phyloP scores from a whole-genome alignment of 2,113 vertebrate genomes.

The Cavia porcellus region DNA sequence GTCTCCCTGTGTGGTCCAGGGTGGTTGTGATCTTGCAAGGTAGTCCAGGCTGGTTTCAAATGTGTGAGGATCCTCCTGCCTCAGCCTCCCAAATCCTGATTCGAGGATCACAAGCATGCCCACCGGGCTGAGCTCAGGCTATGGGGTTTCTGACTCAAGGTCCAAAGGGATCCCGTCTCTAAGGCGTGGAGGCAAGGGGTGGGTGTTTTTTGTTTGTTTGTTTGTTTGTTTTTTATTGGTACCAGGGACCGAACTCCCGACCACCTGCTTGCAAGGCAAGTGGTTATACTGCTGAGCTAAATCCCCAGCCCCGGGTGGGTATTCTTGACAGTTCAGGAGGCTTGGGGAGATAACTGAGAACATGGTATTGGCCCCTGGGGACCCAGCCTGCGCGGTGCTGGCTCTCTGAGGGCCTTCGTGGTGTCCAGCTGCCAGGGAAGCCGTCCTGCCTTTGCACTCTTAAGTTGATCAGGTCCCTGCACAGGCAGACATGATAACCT shows the following conservation, averaged over 20 bases:
- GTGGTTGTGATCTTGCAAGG: neutral
- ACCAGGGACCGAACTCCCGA: too few species aligned
- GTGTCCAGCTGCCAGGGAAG: neutral
- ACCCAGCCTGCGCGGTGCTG: neutral
- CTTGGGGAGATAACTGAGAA: neutral
- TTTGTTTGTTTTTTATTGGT: too few species aligned
- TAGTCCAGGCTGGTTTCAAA: neutral
- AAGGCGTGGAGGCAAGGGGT: neutral
- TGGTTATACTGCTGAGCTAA: too few species aligned
- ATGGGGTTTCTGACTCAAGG: neutral
- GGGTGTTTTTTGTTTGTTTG: too few species aligned
- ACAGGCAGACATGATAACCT: neutral
- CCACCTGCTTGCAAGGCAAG: too few species aligned
- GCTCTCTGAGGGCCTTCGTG: neutral
- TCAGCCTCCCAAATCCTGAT: neutral
- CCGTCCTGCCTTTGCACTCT: neutral
- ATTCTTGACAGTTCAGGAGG: neutral
- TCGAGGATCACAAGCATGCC: neutral
- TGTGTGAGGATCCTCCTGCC: neutral
- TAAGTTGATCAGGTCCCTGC: constrained; percentile 36
- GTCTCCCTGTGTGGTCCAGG: neutral
- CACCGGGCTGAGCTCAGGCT: neutral
- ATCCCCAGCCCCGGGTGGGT: too few species aligned
- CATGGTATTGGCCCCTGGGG: neutral
- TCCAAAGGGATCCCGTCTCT: neutral